These are phyloP conservation scores for Clostera curtula DNA, from an alignment of 2,888 invertebrate species.

Conservation along the genomic window DNA sequence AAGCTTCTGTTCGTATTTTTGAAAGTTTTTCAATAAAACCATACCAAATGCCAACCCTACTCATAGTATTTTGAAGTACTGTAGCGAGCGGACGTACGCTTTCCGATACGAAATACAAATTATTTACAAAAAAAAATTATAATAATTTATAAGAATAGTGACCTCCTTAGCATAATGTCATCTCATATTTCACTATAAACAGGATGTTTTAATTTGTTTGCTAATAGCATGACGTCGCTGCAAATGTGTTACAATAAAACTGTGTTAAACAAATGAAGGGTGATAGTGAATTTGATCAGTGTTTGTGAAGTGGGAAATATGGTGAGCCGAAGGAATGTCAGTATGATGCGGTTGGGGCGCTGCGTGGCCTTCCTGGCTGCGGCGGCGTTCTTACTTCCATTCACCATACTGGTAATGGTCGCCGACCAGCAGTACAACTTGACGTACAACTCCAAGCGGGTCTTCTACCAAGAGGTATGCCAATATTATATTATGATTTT, in stretches of 20 bases:
- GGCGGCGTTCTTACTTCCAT: conserved; percentile 74
- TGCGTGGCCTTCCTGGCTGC: conserved; percentile 77
- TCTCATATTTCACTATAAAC: too few species aligned
- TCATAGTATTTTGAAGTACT: too few species aligned
- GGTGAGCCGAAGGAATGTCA: conserved; percentile 54
- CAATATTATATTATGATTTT: conserved; percentile 25
- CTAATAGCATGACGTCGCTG: background rate
- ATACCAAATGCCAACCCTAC: too few species aligned
- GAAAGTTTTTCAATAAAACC: too few species aligned
- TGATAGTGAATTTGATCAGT: conserved; percentile 11
- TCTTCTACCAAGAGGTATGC: conserved; percentile 74
- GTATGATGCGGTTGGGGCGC: conserved; percentile 68
- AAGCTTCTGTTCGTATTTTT: too few species aligned
- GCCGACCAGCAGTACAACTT: conserved; percentile 77
- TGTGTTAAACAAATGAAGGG: conserved; percentile 14
- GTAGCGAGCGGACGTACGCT: too few species aligned
- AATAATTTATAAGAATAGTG: too few species aligned
- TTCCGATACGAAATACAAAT: too few species aligned
- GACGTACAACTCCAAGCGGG: conserved; percentile 62
- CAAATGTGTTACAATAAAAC: background rate
- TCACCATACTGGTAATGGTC: conserved; percentile 76
- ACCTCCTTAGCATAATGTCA: too few species aligned
- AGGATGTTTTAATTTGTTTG: background rate
- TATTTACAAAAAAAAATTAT: too few species aligned
- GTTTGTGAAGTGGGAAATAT: conserved; percentile 20